Percentiles rank a stretch among this genome's conserved stretches.
phyloP scores from a whole-genome alignment of 2,113 vertebrate genomes.

The Vanacampus margaritifer region DNA sequence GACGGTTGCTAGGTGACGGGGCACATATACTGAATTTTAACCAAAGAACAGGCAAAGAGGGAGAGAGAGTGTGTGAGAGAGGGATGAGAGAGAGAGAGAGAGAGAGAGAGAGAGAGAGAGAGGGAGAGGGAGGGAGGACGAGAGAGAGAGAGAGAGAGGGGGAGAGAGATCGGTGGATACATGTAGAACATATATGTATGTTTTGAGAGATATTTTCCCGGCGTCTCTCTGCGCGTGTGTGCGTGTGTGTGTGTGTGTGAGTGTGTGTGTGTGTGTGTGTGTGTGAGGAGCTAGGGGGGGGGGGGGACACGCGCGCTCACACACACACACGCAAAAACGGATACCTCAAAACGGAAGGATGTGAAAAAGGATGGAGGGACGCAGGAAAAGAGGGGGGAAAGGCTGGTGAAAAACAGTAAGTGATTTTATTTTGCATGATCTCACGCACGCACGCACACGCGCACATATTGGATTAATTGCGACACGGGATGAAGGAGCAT shows the following conservation, averaged over 20 bases:
- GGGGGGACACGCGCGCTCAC: slow-evolving; percentile 60
- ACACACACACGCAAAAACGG: slow-evolving; percentile 59
- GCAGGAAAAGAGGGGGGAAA: slow-evolving; percentile 76
- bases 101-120: slow-evolving; percentile 57
- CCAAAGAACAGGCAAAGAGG: slow-evolving; percentile 78
- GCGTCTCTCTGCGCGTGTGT: slow-evolving; percentile 23
- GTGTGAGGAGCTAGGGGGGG: slow-evolving; percentile 20
- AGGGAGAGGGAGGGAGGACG: slow-evolving; percentile 49
- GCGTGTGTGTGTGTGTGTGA: slow-evolving; percentile 21
- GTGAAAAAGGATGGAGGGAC: slow-evolving; percentile 78
- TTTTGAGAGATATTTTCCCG: slow-evolving; percentile 72
- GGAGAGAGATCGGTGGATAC: slow-evolving; percentile 74
- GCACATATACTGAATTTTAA: slow-evolving; percentile 85
- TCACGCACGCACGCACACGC: slow-evolving; percentile 24
- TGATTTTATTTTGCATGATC: slow-evolving; percentile 62
- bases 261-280: slow-evolving; percentile 33
- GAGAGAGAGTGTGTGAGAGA: slow-evolving; percentile 57
- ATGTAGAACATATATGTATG: slow-evolving; percentile 76
- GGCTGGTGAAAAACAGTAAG: slow-evolving; percentile 79
- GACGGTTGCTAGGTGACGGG: slow-evolving; percentile 81
- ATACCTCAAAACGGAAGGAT: slow-evolving; percentile 77
- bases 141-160: slow-evolving; percentile 64
- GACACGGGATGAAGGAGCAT: slow-evolving; percentile 54
- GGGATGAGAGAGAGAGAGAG: slow-evolving; percentile 60
- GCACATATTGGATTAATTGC: slow-evolving; percentile 57